Conservation (phyloP, 1,140 invertebrate genomes). For the Nomia melanderi region DNA sequence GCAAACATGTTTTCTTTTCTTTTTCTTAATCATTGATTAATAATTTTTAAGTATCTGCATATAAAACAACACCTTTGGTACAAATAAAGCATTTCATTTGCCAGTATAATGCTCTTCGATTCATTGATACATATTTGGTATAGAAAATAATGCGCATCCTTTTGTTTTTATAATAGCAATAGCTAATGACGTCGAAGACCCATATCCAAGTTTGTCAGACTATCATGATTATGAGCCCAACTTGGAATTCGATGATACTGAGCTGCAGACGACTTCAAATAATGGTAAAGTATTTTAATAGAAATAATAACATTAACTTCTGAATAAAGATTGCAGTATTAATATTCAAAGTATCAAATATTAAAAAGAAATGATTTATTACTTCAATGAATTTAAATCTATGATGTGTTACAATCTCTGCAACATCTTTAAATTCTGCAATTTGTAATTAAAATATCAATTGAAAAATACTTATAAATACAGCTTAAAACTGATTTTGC, state of each 20-base stretch:
- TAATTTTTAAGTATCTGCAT: slow-evolving; percentile 10
- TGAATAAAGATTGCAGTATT: neutral
- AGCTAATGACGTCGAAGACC: slow-evolving; percentile 87
- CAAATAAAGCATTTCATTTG: slow-evolving; percentile 4
- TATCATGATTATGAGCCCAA: slow-evolving; percentile 96
- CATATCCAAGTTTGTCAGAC: slow-evolving; percentile 93
- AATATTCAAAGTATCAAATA: too few species aligned
- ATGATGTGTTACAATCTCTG: neutral
- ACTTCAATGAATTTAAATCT: neutral
- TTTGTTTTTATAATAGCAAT: slow-evolving; percentile 61
- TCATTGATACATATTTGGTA: slow-evolving; percentile 25
- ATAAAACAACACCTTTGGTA: slow-evolving; percentile 17
- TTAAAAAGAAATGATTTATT: neutral
- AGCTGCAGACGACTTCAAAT: slow-evolving; percentile 84
- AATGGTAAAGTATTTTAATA: slow-evolving; percentile 67
- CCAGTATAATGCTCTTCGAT: neutral
- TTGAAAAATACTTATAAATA: neutral
- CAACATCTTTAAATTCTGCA: neutral
- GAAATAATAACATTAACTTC: neutral
- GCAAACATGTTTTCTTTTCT: slow-evolving; percentile 4
- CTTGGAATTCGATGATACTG: slow-evolving; percentile 97
- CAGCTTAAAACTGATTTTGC: neutral
- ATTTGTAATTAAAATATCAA: neutral
- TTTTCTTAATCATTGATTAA: neutral
- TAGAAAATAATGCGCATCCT: slow-evolving; percentile 13